These are phyloP conservation scores for Harpagoxenus sublaevis DNA, from an alignment of 2,888 invertebrate genomes.

Conservation along the genomic window DNA sequence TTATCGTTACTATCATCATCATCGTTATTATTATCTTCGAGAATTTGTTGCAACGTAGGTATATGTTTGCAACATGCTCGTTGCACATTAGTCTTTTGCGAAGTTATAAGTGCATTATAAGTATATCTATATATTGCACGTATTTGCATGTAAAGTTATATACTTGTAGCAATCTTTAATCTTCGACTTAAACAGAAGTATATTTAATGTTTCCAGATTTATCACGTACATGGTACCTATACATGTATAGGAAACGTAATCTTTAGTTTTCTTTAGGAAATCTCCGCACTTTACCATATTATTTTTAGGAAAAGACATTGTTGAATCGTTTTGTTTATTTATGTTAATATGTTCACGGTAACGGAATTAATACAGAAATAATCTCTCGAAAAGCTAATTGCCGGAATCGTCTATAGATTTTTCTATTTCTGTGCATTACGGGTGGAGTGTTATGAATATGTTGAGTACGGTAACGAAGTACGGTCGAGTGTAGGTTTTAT, in stretches of 20 bases:
- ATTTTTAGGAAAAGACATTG: not conserved
- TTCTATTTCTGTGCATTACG: not conserved
- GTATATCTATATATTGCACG: not conserved
- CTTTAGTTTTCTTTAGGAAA: not conserved
- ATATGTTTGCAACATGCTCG: not conserved
- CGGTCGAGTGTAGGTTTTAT: not conserved
- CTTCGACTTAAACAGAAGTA: slow-evolving; percentile 5
- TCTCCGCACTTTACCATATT: not conserved
- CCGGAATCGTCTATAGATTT: not conserved
- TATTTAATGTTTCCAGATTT: slow-evolving; percentile 5
- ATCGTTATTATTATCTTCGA: not conserved
- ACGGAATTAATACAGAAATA: not conserved
- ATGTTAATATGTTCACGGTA: not conserved
- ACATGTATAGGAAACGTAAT: not conserved
- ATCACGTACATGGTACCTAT: not conserved
- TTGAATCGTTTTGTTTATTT: not conserved
- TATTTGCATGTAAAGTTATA: slow-evolving; percentile 29
- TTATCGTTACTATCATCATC: not conserved
- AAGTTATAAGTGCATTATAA: slow-evolving; percentile 16
- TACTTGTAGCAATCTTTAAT: slow-evolving; percentile 49
- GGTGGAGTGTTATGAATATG: not conserved
- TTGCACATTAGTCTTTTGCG: not conserved
- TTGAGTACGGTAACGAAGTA: not conserved
- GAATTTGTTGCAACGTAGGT: not conserved
- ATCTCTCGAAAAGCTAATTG: slow-evolving; percentile 1